A percentile compares a stretch with the other conserved stretches of the same genome.
Evolutionary conservation across 2,888 invertebrate species (phyloP).

Genomic region (Alitta virens): DNA sequence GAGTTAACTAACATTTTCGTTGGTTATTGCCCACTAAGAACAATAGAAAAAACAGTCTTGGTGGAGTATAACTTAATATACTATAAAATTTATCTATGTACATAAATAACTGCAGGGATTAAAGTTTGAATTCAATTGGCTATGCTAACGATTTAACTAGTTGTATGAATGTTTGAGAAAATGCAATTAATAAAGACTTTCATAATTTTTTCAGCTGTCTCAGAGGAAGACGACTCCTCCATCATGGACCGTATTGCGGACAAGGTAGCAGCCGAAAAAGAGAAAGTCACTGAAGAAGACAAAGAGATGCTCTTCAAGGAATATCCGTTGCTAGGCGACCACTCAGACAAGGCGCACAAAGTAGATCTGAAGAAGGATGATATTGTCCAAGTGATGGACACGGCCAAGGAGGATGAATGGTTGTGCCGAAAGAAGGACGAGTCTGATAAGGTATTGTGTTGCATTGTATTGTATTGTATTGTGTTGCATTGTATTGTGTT

Average conservation of each 20-base stretch:
- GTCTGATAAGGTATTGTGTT: slow-evolving; percentile 31
- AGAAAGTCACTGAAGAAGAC: slow-evolving; percentile 12
- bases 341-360: slow-evolving; percentile 25
- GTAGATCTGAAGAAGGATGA: slow-evolving; percentile 35
- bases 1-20: no score
- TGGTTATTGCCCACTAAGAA: no score
- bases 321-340: slow-evolving; percentile 28
- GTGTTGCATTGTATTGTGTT: no score
- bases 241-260: slow-evolving; percentile 22
- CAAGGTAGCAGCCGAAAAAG: slow-evolving; percentile 24
- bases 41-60: no score
- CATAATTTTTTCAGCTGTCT: slow-evolving; percentile 16
- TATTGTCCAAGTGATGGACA: slow-evolving; percentile 45
- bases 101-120: no score
- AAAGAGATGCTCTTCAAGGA: slow-evolving; percentile 18
- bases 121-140: no score
- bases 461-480: no score
- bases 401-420: slow-evolving; percentile 40
- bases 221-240: slow-evolving; percentile 13
- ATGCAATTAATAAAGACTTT: no score
- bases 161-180: no score
- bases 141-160: no score
- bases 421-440: slow-evolving; percentile 38
- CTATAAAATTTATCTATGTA: no score
- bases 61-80: no score